Conservation (phyloP, 2,113 vertebrate genomes). For the Scartelaos histophorus region DNA sequence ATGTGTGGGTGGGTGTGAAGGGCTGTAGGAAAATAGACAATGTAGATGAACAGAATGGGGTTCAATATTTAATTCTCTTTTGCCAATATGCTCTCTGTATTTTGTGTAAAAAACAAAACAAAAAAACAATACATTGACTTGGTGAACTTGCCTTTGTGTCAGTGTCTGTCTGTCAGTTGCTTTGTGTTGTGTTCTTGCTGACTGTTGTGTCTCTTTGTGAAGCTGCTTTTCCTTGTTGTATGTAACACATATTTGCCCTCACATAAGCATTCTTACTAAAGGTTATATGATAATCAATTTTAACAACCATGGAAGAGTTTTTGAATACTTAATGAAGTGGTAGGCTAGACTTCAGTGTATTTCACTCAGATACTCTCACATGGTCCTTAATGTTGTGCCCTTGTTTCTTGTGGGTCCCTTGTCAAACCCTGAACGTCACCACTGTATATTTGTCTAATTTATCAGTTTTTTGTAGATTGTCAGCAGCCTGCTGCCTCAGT, state of each 20-base stretch:
- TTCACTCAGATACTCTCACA: slow-evolving; percentile 9
- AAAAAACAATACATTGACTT: slow-evolving; percentile 38
- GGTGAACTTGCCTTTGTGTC: slow-evolving; percentile 29
- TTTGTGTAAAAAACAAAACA: slow-evolving; percentile 25
- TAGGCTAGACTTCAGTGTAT: neutral
- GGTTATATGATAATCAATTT: neutral
- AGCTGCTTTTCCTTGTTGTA: slow-evolving; percentile 14
- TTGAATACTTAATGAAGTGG: neutral
- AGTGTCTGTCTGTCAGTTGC: slow-evolving; percentile 25
- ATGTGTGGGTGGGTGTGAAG: neutral
- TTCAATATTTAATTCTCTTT: slow-evolving; percentile 21
- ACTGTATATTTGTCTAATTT: slow-evolving; percentile 99
- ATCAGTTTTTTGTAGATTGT: slow-evolving; percentile 99
- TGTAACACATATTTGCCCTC: neutral
- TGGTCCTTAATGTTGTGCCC: slow-evolving; percentile 75
- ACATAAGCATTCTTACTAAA: neutral
- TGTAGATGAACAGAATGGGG: slow-evolving; percentile 4
- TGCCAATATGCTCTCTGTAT: slow-evolving; percentile 8
- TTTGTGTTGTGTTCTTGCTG: slow-evolving; percentile 29
- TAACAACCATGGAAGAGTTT: neutral
- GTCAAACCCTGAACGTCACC: slow-evolving; percentile 85
- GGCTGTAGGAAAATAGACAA: neutral
- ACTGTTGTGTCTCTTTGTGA: slow-evolving; percentile 24
- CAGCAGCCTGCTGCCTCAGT: slow-evolving; percentile 98
- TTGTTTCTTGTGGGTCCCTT: slow-evolving; percentile 49